Percentiles rank a stretch among this genome's conserved stretches.
Evolutionary conservation across 2,797 vertebrate species (phyloP).

Genomic region (Craterocephalus amniculus): DNA sequence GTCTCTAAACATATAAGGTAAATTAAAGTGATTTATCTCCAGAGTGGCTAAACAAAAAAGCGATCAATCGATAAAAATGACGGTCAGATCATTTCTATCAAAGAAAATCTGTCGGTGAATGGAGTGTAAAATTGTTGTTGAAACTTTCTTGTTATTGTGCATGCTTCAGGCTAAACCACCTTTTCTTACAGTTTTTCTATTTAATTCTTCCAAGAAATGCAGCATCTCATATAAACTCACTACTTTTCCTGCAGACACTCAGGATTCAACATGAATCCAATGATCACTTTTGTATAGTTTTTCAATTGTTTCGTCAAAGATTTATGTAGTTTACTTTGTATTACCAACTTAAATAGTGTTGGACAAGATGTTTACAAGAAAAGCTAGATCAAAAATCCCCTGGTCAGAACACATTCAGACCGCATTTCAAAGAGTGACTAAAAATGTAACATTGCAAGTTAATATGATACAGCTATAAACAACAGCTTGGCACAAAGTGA

Average conservation of each 20-base stretch:
- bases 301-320: too few relatives aligned
- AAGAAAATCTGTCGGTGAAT: constrained; percentile 5
- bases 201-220: not conserved
- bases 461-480: too few relatives aligned
- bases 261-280: too few relatives aligned
- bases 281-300: too few relatives aligned
- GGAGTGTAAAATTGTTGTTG: constrained; percentile 6
- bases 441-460: too few relatives aligned
- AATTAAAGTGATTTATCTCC: constrained; percentile 14
- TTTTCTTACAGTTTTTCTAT: not conserved
- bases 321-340: too few relatives aligned
- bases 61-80: too few relatives aligned
- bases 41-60: constrained; percentile 2
- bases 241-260: too few relatives aligned
- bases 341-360: not conserved
- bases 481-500: too few relatives aligned
- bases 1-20: constrained; percentile 2
- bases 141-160: constrained; percentile 6
- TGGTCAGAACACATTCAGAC: too few relatives aligned
- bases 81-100: constrained; percentile 16
- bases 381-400: not conserved
- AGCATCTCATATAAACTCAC: too few relatives aligned
- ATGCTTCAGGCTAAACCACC: not conserved
- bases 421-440: too few relatives aligned
- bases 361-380: not conserved